phyloP scores from a whole-genome alignment of 2,113 vertebrate genomes.

The Candoia aspera region DNA sequence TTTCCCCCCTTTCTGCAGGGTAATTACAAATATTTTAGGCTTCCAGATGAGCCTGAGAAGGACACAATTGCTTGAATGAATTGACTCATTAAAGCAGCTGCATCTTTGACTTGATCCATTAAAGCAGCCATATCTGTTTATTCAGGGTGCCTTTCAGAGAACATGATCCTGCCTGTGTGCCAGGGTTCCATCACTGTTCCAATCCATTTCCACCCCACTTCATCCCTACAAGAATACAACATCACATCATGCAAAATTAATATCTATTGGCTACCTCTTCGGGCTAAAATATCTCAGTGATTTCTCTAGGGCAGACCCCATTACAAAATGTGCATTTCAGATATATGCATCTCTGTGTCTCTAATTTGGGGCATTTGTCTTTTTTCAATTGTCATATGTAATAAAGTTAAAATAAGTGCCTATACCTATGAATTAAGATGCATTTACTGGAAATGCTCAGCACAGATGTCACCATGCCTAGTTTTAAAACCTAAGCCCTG shows the following conservation, averaged over 20 bases:
- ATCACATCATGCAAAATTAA: conserved; percentile 54
- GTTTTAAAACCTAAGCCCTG: neutral
- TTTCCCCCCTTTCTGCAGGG: neutral
- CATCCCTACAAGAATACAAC: conserved; percentile 44
- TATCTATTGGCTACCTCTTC: conserved; percentile 20
- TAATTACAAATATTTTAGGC: too few species aligned
- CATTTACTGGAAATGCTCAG: neutral
- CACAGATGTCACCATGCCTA: neutral
- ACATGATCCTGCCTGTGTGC: conserved; percentile 32
- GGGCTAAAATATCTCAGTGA: conserved; percentile 48
- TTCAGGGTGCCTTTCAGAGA: neutral
- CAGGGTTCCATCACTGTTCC: conserved; percentile 43
- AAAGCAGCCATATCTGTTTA: too few species aligned
- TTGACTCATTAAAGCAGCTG: too few species aligned
- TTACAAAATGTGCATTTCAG: conserved; percentile 2
- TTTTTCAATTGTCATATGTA: neutral
- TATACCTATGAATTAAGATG: neutral
- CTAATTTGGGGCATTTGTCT: neutral
- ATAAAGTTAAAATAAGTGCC: neutral
- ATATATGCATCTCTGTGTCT: conserved; percentile 8
- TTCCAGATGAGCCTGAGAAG: too few species aligned
- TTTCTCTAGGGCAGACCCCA: conserved; percentile 43
- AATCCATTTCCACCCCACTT: conserved; percentile 42
- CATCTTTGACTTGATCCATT: too few species aligned
- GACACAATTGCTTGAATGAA: too few species aligned